phyloP scores from a whole-genome alignment of 2,888 invertebrate genomes.

The Drosophila aldrichi region DNA sequence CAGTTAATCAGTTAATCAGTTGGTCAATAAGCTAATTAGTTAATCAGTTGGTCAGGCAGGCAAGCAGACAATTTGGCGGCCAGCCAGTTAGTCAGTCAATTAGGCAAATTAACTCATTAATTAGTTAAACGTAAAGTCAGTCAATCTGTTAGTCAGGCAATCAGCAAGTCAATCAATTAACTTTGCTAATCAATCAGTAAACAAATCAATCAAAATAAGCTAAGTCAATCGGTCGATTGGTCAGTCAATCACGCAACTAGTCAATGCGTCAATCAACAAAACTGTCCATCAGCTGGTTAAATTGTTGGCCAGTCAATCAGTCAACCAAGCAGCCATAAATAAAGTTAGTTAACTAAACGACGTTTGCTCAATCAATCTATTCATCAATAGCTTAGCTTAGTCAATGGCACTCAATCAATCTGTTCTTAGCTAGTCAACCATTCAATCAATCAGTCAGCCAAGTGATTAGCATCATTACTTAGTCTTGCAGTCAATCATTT shows the following conservation, averaged over 20 bases:
- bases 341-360: too few relatives aligned
- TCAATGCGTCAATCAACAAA: neutral
- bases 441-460: neutral
- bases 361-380: too few relatives aligned
- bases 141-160: neutral
- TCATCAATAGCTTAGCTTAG: too few relatives aligned
- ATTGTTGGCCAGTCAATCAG: too few relatives aligned
- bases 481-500: too few relatives aligned
- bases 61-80: neutral
- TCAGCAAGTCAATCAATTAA: neutral
- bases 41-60: neutral
- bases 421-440: neutral
- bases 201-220: neutral
- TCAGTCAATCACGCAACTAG: neutral
- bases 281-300: too few relatives aligned
- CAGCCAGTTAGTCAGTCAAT: neutral
- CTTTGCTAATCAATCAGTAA: neutral
- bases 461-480: too few relatives aligned
- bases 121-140: neutral
- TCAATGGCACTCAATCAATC: too few relatives aligned
- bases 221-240: neutral
- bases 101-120: slow-evolving; percentile 5
- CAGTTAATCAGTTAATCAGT: neutral
- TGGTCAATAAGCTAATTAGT: neutral
- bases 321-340: neutral